phyloP scores from a whole-genome alignment of 1,140 invertebrate genomes.

The Limonius californicus region DNA sequence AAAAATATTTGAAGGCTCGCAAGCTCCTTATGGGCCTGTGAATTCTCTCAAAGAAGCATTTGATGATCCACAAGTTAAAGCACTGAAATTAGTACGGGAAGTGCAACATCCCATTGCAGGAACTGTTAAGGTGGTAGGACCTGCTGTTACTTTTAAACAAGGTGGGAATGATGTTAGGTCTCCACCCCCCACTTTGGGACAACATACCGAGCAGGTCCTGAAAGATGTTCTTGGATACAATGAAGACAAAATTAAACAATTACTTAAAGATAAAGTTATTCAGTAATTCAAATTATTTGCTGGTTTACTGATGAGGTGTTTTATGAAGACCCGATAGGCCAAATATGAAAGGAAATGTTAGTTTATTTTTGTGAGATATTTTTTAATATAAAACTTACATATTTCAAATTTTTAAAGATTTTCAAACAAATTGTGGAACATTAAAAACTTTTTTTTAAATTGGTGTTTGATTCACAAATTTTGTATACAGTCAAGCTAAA shows the following conservation, averaged over 20 bases:
- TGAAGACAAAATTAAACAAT: constrained; percentile 55
- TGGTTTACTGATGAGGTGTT: no score
- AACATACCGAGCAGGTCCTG: constrained; percentile 82
- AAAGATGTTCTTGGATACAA: constrained; percentile 65
- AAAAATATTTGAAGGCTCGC: constrained; percentile 62
- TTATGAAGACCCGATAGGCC: no score
- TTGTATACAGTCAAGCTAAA: no score
- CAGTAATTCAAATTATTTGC: no score
- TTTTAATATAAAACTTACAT: background rate
- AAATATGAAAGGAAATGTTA: no score
- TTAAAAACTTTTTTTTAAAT: no score
- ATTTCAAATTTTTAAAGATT: no score
- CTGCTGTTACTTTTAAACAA: constrained; percentile 76
- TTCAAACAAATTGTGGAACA: no score
- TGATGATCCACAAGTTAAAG: constrained; percentile 77
- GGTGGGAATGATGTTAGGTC: constrained; percentile 63
- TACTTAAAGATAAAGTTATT: constrained; percentile 55
- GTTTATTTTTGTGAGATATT: no score
- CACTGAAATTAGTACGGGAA: constrained; percentile 72
- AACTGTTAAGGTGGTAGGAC: constrained; percentile 76
- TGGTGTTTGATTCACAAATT: no score
- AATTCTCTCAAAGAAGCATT: constrained; percentile 86
- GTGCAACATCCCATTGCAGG: constrained; percentile 69
- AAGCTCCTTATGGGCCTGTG: constrained; percentile 86
- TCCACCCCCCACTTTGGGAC: constrained; percentile 80